These are phyloP conservation scores for Acarapis woodi DNA, from an alignment of 1,140 invertebrate species.

Conservation along the genomic window DNA sequence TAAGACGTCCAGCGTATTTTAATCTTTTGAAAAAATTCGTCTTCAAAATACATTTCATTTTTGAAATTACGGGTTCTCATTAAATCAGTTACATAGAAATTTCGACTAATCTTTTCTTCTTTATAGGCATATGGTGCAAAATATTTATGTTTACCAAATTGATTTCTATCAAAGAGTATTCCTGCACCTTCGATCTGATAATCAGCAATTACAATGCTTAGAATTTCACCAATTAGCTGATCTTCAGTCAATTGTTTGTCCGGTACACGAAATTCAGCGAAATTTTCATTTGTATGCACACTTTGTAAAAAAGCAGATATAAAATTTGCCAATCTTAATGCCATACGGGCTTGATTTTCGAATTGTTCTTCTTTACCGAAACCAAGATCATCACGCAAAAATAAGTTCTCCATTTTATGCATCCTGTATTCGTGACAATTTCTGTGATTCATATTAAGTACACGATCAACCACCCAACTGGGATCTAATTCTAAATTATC, in stretches of 20 bases:
- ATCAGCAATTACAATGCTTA: conserved; percentile 65
- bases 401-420: conserved; percentile 32
- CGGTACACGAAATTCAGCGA: conserved; percentile 51
- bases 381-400: conserved; percentile 46
- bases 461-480: conserved; percentile 8
- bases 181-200: conserved; percentile 63
- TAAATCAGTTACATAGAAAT: conserved; percentile 60
- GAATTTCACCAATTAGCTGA: conserved; percentile 73
- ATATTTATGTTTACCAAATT: conserved; percentile 51
- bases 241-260: conserved; percentile 65
- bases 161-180: conserved; percentile 78
- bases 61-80: conserved; percentile 22
- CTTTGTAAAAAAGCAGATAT: conserved; percentile 29
- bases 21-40: conserved; percentile 52
- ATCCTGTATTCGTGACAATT: conserved; percentile 11
- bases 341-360: conserved; percentile 80
- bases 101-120: conserved; percentile 41
- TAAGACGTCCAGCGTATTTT: conserved; percentile 80
- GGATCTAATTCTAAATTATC: conserved; percentile 11
- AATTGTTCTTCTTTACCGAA: conserved; percentile 62
- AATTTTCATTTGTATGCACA: conserved; percentile 72
- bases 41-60: conserved; percentile 29
- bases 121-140: conserved; percentile 88
- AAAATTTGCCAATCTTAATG: conserved; percentile 56
- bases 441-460: conserved; percentile 6